These are phyloP conservation scores for Strix uralensis DNA, from an alignment of 2,113 vertebrate species.

Conservation along the genomic window DNA sequence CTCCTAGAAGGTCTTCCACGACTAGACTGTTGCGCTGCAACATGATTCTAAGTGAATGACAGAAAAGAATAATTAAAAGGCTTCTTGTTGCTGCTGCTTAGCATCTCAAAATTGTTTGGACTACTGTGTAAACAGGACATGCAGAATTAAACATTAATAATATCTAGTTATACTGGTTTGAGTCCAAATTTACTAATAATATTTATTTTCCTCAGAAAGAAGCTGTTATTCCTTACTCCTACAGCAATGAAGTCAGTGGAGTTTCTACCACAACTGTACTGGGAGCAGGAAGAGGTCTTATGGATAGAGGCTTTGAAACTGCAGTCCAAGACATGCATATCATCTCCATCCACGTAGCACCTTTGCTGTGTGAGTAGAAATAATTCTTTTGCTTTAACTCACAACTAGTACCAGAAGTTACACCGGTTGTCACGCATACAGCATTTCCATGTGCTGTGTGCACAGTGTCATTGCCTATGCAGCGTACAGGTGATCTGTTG, in stretches of 20 bases:
- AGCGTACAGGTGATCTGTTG: neutral
- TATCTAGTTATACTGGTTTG: neutral
- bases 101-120: neutral
- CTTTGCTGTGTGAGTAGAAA: neutral
- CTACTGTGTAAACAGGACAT: neutral
- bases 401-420: neutral
- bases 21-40: neutral
- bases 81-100: neutral
- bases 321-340: neutral
- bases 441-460: neutral
- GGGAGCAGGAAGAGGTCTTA: neutral
- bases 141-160: neutral
- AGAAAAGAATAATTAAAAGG: neutral
- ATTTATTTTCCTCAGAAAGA: neutral
- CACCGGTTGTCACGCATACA: fast-evolving
- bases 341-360: neutral
- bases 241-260: neutral
- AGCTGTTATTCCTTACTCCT: neutral
- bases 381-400: neutral
- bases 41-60: neutral
- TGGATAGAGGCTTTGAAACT: neutral
- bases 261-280: neutral
- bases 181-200: neutral
- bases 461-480: neutral
- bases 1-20: neutral